Evolutionary conservation across 2,797 vertebrate genomes (phyloP).

Genomic region (Cossypha dichroa): DNA sequence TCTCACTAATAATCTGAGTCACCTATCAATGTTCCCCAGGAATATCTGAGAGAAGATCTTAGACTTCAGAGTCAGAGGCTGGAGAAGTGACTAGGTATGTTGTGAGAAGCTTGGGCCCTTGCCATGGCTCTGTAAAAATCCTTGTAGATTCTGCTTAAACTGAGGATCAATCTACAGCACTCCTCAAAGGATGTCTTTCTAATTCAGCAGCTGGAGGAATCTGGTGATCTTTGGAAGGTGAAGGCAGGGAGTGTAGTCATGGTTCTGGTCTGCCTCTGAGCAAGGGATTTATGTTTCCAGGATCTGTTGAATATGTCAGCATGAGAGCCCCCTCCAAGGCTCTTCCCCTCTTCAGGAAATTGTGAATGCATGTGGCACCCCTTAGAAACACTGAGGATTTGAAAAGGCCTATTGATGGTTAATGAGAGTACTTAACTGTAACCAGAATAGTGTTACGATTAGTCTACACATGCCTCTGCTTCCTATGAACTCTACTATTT

Average conservation of each 20-base stretch:
- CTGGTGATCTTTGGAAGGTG: neutral
- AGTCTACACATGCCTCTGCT: neutral
- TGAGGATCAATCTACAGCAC: neutral
- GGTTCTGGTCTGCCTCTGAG: neutral
- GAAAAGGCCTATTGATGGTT: neutral
- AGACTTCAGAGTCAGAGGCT: neutral
- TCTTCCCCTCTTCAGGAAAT: neutral
- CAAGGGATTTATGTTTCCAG: neutral
- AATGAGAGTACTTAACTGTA: neutral
- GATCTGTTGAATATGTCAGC: neutral
- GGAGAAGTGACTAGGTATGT: neutral
- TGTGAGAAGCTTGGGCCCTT: neutral
- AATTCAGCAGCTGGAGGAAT: neutral
- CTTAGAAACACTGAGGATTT: neutral
- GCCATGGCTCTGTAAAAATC: neutral
- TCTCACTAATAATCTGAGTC: neutral
- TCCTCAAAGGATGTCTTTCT: neutral
- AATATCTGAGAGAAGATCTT: neutral
- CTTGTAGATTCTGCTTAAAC: neutral
- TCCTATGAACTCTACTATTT: neutral
- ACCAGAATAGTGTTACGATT: neutral
- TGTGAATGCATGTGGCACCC: neutral
- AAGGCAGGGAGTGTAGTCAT: fast-evolving
- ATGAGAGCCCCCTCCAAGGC: neutral
- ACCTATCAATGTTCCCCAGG: neutral